These are phyloP conservation scores for Drosophila pruinosa DNA, from an alignment of 1,140 invertebrate genomes.

Conservation along the genomic window DNA sequence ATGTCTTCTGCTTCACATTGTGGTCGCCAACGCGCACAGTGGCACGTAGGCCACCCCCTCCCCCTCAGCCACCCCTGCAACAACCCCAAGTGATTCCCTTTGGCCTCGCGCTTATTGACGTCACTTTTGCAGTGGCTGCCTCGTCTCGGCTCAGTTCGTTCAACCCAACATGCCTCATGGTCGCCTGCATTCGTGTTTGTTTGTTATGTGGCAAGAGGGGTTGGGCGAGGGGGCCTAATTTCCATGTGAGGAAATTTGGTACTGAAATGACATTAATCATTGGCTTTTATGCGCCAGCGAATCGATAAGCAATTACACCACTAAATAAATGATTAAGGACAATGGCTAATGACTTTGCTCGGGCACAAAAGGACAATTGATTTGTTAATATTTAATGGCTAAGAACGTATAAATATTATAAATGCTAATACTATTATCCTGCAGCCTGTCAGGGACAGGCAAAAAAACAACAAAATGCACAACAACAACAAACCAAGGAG, in stretches of 20 bases:
- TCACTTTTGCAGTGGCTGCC: constrained; percentile 69
- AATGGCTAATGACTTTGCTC: not conserved
- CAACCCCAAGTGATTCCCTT: constrained; percentile 33
- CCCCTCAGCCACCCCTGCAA: not conserved
- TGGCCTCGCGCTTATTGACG: constrained; percentile 79
- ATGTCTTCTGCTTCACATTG: not conserved
- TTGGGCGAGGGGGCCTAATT: not conserved
- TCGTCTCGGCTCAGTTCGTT: constrained; percentile 66
- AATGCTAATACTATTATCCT: constrained; percentile 14
- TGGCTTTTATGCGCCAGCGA: not conserved
- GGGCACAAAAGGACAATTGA: not conserved
- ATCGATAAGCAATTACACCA: constrained; percentile 13
- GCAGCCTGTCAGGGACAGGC: constrained; percentile 46
- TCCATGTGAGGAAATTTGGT: not conserved
- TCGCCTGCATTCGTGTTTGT: constrained; percentile 54
- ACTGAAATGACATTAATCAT: constrained; percentile 15
- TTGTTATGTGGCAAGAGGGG: not conserved
- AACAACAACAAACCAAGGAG: constrained; percentile 68
- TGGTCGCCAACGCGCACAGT: constrained; percentile 37
- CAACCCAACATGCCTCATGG: constrained; percentile 64
- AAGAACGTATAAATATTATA: not conserved
- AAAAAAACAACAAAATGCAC: too few species aligned
- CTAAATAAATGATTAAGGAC: constrained; percentile 15
- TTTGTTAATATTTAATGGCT: not conserved
- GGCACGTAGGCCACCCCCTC: constrained; percentile 54